Conservation (phyloP, 2,797 vertebrate genomes). For the Bradypus variegatus region DNA sequence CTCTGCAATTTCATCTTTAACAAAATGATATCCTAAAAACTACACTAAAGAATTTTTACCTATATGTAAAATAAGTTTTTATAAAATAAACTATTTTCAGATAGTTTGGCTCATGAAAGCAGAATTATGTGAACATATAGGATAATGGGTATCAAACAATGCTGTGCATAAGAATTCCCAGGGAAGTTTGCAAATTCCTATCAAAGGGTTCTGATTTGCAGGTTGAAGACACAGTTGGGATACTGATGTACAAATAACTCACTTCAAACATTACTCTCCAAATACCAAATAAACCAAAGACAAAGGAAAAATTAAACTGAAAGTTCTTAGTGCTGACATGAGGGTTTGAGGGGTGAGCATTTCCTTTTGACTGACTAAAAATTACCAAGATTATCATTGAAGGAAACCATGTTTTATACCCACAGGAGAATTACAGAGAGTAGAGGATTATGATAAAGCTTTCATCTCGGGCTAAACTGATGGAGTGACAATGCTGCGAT, state of each 20-base stretch:
- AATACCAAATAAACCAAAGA: constrained; percentile 5
- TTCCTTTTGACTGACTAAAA: constrained; percentile 35
- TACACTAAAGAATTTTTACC: not conserved
- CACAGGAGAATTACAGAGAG: constrained; percentile 1
- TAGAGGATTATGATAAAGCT: constrained; percentile 1
- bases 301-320: constrained; percentile 1
- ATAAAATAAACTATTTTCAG: not conserved
- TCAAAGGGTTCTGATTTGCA: not conserved
- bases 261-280: not conserved
- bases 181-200: not conserved
- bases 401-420: not conserved
- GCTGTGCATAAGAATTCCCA: not conserved
- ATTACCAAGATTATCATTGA: not conserved
- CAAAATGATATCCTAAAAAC: not conserved
- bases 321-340: not conserved
- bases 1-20: not conserved
- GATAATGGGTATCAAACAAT: not conserved
- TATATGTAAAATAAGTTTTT: not conserved
- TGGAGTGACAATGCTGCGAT: not conserved
- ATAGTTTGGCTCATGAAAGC: not conserved
- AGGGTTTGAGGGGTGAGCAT: not conserved
- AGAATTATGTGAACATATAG: not conserved
- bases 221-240: not conserved
- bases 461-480: constrained; percentile 44
- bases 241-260: constrained; percentile 15